Conservation (phyloP, 2,113 vertebrate genomes). For the Pterocles burchelli region DNA sequence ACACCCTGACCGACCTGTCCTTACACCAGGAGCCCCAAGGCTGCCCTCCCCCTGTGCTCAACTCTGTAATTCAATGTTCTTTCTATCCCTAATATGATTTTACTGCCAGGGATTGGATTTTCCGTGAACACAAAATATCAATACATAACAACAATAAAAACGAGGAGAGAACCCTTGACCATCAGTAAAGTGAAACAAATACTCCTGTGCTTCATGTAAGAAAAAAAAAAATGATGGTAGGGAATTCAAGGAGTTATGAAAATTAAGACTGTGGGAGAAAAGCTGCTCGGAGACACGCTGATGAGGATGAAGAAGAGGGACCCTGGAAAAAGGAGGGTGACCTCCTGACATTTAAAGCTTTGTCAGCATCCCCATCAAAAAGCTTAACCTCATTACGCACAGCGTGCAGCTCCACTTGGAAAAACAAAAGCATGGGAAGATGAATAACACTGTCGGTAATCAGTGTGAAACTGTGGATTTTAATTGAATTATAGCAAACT, state of each 20-base stretch:
- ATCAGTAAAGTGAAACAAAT: constrained; percentile 15
- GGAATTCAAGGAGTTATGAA: background rate
- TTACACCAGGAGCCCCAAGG: background rate
- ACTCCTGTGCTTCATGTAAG: background rate
- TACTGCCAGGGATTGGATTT: background rate
- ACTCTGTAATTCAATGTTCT: background rate
- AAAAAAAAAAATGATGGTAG: background rate
- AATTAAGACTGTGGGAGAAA: background rate
- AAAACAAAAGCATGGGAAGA: constrained; percentile 22
- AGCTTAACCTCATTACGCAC: background rate
- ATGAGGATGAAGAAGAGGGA: background rate
- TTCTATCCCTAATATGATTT: background rate
- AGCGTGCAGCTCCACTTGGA: background rate
- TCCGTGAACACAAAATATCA: background rate
- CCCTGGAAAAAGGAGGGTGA: background rate
- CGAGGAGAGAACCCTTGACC: background rate
- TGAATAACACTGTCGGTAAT: background rate
- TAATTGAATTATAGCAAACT: constrained; percentile 33
- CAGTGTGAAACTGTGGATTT: constrained; percentile 39
- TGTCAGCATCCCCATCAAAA: background rate
- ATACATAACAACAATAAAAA: constrained; percentile 4
- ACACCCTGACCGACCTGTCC: fast-evolving
- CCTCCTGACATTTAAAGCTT: background rate
- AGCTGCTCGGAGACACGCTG: background rate
- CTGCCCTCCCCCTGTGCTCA: fast-evolving